Evolutionary conservation across 2,797 vertebrate species (phyloP).

Genomic region (Neosilurus hyrtlii): DNA sequence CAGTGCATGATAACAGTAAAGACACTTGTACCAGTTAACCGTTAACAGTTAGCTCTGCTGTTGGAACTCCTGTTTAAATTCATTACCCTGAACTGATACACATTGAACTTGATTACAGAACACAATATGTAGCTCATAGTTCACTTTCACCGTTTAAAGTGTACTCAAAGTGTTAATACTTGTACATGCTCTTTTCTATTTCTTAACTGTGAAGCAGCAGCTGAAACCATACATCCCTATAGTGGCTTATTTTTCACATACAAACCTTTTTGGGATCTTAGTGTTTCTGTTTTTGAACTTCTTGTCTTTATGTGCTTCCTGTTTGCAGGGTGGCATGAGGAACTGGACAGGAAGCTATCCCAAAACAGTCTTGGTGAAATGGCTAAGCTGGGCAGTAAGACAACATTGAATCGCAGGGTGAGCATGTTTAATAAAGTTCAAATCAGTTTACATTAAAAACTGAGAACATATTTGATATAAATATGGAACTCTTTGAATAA

Average conservation of each 20-base stretch:
- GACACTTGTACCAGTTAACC: not conserved
- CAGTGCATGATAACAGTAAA: not conserved
- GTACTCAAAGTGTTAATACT: not conserved
- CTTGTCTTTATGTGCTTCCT: slow-evolving; percentile 33
- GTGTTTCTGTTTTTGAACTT: not conserved
- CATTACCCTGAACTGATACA: not conserved
- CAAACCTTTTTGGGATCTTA: not conserved
- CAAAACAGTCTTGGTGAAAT: slow-evolving; percentile 91
- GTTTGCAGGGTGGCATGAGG: slow-evolving; percentile 84
- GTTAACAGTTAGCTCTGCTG: not conserved
- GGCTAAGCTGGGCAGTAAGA: slow-evolving; percentile 91
- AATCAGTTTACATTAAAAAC: not conserved
- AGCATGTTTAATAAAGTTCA: slow-evolving; percentile 51
- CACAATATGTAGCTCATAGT: not conserved
- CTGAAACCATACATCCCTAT: not conserved
- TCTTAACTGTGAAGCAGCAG: not conserved
- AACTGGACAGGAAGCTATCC: slow-evolving; percentile 89
- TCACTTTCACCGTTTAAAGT: not conserved
- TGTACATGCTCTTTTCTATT: not conserved
- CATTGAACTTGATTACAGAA: not conserved
- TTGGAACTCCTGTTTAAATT: not conserved
- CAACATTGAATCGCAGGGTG: slow-evolving; percentile 88
- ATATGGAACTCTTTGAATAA: not conserved
- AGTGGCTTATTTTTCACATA: not conserved
- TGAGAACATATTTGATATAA: not conserved